Evolutionary conservation across 2,797 vertebrate species (phyloP).

Genomic region (Anisognathus igniventris): DNA sequence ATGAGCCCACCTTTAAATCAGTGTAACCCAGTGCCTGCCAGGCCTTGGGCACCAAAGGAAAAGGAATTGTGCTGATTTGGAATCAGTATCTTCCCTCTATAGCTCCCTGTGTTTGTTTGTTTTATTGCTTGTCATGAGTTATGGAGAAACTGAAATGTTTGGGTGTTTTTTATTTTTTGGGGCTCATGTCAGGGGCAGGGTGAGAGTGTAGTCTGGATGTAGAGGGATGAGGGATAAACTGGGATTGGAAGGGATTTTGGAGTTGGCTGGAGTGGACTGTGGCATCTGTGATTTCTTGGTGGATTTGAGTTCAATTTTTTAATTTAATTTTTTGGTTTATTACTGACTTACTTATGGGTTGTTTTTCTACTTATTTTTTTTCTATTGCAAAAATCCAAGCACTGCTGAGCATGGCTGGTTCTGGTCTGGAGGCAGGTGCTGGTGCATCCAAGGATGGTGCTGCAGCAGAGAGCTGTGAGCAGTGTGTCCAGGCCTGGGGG

Average conservation of each 20-base stretch:
- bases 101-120: fast-evolving
- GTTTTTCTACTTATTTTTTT: not conserved
- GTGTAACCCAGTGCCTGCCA: fast-evolving
- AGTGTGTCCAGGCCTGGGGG: not conserved
- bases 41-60: not conserved
- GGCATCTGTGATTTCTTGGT: not conserved
- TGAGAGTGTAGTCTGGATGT: not conserved
- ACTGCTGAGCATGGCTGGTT: not conserved
- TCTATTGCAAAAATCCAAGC: not conserved
- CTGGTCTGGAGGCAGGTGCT: not conserved
- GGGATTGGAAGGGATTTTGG: not conserved
- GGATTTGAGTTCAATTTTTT: not conserved
- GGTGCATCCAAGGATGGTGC: not conserved
- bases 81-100: not conserved
- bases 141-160: not conserved
- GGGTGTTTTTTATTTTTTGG: fast-evolving
- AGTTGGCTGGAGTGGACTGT: not conserved
- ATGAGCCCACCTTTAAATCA: not conserved
- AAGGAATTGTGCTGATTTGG: not conserved
- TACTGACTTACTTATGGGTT: not conserved
- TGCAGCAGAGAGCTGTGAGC: not conserved
- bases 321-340: not conserved
- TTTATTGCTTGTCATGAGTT: not conserved
- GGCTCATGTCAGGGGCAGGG: not conserved
- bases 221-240: not conserved